These are phyloP conservation scores for Drosophila meridionalis DNA, from an alignment of 2,888 invertebrate species.

Conservation along the genomic window DNA sequence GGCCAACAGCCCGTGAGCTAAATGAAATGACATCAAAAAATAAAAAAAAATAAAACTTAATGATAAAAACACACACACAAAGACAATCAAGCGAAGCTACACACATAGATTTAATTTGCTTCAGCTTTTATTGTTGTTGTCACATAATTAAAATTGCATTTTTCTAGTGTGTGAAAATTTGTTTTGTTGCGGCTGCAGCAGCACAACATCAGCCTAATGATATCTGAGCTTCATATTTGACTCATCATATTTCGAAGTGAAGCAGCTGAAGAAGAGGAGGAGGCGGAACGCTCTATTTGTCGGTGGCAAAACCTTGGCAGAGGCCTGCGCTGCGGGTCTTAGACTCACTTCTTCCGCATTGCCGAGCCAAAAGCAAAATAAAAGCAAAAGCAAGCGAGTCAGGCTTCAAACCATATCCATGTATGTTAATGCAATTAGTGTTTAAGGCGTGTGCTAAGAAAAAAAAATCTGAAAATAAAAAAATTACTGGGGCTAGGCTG, in stretches of 20 bases:
- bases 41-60: conserved; percentile 15
- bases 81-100: conserved; percentile 21
- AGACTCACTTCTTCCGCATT: conserved; percentile 48
- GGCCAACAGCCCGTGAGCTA: conserved; percentile 16
- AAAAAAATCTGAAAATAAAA: neutral
- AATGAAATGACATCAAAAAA: conserved; percentile 46
- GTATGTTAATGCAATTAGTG: conserved; percentile 35
- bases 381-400: neutral
- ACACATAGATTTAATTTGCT: neutral
- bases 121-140: conserved; percentile 18
- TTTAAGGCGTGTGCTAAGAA: conserved; percentile 38
- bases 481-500: conserved; percentile 15
- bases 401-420: neutral
- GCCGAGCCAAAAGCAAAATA: conserved; percentile 11
- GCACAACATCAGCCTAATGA: neutral
- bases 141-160: conserved; percentile 71
- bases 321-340: conserved; percentile 30
- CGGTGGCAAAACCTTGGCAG: conserved; percentile 28
- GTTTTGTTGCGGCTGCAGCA: conserved; percentile 38
- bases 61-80: conserved; percentile 37
- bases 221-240: conserved; percentile 8
- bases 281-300: conserved; percentile 29
- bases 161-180: conserved; percentile 52
- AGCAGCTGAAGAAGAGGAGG: neutral
- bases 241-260: conserved; percentile 3